phyloP scores from a whole-genome alignment of 2,113 vertebrate genomes.

The Ondatra zibethicus region DNA sequence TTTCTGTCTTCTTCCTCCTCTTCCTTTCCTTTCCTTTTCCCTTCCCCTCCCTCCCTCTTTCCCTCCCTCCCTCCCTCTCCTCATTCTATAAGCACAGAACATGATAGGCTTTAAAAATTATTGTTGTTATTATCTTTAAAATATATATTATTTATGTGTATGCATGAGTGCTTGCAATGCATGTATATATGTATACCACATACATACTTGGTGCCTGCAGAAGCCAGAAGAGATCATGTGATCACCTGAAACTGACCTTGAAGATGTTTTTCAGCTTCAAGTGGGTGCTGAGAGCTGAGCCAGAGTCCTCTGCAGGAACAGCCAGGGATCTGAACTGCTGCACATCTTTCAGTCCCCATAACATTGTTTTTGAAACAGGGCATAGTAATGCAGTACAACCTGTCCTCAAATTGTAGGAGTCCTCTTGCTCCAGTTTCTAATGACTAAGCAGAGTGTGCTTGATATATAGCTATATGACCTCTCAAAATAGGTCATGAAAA shows the following conservation, averaged over 20 bases:
- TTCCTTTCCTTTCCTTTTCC: too few relatives aligned
- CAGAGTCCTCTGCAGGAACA: background rate
- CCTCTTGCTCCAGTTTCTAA: background rate
- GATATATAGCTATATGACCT: background rate
- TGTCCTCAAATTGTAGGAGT: background rate
- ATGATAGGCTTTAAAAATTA: background rate
- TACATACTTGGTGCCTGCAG: background rate
- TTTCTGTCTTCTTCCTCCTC: background rate
- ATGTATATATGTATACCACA: background rate
- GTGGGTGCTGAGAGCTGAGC: background rate
- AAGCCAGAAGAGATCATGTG: background rate
- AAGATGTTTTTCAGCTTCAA: background rate
- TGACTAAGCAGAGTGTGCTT: background rate
- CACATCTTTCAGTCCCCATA: background rate
- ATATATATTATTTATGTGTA: background rate
- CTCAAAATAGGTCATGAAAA: background rate
- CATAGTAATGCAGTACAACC: background rate
- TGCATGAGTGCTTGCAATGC: background rate
- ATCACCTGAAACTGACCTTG: background rate
- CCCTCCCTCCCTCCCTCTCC: background rate
- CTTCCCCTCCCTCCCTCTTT: background rate
- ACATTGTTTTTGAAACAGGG: background rate
- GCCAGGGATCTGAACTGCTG: background rate
- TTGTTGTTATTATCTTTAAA: background rate
- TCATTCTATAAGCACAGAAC: background rate